Conservation (phyloP, 2,888 invertebrate species). For the Aromia moschata region DNA sequence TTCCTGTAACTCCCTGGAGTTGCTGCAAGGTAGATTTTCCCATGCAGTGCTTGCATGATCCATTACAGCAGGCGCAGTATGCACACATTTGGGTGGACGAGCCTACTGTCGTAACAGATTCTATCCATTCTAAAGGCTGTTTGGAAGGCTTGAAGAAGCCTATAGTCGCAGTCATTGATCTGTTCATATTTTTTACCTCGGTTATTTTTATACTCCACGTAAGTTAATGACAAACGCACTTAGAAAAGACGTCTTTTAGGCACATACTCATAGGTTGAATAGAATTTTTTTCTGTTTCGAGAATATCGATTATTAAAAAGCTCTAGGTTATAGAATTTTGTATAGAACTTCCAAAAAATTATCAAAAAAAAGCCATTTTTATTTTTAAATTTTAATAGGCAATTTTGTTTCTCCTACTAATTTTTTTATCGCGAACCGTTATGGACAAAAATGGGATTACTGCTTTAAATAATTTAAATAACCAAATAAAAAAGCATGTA, state of each 20-base stretch:
- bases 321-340: too few relatives aligned
- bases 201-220: constrained; percentile 34
- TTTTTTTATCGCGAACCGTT: too few relatives aligned
- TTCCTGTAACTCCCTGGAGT: constrained; percentile 69
- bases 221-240: constrained; percentile 13
- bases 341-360: too few relatives aligned
- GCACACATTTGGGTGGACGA: constrained; percentile 58
- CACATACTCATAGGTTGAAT: too few relatives aligned
- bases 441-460: too few relatives aligned
- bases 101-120: constrained; percentile 53
- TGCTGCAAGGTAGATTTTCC: constrained; percentile 69
- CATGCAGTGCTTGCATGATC: constrained; percentile 71
- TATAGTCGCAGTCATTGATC: constrained; percentile 43
- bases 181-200: constrained; percentile 32
- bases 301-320: too few relatives aligned
- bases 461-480: too few relatives aligned
- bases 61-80: constrained; percentile 64
- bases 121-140: constrained; percentile 60
- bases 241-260: background rate
- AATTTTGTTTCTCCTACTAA: too few relatives aligned
- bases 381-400: too few relatives aligned
- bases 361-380: too few relatives aligned
- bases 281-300: too few relatives aligned
- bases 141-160: constrained; percentile 55
- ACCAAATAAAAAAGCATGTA: too few relatives aligned